Percentiles rank a stretch among this genome's conserved stretches.
Evolutionary conservation across 1,140 invertebrate genomes (phyloP).

Genomic region (Rhyzopertha dominica): DNA sequence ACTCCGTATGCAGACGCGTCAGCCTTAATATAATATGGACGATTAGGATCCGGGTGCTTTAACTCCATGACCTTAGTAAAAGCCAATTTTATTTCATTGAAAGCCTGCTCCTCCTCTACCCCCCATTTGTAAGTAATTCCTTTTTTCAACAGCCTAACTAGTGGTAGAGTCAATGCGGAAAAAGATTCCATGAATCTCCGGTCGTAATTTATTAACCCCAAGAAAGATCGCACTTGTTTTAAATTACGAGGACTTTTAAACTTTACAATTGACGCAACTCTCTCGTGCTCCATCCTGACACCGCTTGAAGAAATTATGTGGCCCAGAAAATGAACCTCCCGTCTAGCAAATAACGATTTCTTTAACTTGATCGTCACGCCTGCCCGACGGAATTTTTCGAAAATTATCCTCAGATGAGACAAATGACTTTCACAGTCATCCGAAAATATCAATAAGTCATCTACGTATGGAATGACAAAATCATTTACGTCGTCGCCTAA

Average conservation of each 20-base stretch:
- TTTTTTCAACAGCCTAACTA: constrained; percentile 6
- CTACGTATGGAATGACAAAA: constrained; percentile 6
- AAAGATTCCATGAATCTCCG: not conserved
- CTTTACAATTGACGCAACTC: constrained; percentile 7
- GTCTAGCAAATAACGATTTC: no score
- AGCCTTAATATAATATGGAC: not conserved
- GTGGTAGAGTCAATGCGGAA: constrained; percentile 9
- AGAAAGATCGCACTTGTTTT: constrained; percentile 3
- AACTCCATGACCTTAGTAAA: constrained; percentile 1
- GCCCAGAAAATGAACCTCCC: not conserved
- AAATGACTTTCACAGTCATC: not conserved
- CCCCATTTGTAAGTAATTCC: constrained; percentile 8
- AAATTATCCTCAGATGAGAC: constrained; percentile 6
- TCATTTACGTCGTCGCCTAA: constrained; percentile 1
- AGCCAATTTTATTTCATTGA: constrained; percentile 1
- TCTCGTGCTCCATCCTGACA: not conserved
- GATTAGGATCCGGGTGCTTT: constrained; percentile 4
- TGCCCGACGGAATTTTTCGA: not conserved
- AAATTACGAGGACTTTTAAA: constrained; percentile 1
- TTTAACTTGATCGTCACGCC: not conserved
- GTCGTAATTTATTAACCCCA: constrained; percentile 12
- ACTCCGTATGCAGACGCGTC: no score
- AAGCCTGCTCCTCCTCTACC: not conserved
- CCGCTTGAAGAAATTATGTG: constrained; percentile 1
- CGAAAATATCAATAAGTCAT: constrained; percentile 9